phyloP scores from a whole-genome alignment of 2,113 vertebrate genomes.

The Colossoma macropomum region DNA sequence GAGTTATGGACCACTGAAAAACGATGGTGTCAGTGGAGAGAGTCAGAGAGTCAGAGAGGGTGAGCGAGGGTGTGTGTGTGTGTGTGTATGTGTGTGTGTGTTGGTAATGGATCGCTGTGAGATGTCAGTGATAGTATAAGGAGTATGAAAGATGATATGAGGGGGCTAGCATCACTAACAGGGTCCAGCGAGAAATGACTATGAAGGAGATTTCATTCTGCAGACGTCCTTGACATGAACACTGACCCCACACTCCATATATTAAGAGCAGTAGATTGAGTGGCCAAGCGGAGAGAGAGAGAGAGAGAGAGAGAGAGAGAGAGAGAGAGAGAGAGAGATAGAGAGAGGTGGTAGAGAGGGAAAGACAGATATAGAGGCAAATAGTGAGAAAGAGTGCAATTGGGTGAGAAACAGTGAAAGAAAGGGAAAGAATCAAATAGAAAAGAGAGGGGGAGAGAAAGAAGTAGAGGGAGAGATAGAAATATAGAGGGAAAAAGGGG shows the following conservation, averaged over 20 bases:
- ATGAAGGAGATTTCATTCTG: not conserved
- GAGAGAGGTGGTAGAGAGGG: not conserved
- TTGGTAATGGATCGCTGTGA: conserved; percentile 21
- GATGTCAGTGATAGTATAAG: conserved; percentile 15
- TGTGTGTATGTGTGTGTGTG: not conserved
- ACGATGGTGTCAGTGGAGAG: conserved; percentile 31
- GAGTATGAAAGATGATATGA: conserved; percentile 3
- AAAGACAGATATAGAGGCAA: not conserved
- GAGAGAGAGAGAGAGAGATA: not conserved
- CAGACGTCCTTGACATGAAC: conserved; percentile 46
- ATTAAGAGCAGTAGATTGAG: conserved; percentile 27
- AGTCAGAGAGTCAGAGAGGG: not conserved
- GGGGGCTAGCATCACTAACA: not conserved
- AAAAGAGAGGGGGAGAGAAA: too few species aligned
- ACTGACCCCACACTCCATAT: conserved; percentile 21
- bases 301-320: conserved; percentile 27
- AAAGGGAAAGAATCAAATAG: too few species aligned
- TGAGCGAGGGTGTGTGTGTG: not conserved
- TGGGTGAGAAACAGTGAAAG: too few species aligned
- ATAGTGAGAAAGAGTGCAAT: not conserved
- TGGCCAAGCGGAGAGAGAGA: not conserved
- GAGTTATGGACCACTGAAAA: conserved; percentile 47
- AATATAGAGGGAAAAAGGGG: too few species aligned
- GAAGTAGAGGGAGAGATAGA: too few species aligned
- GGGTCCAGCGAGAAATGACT: conserved; percentile 13